Evolutionary conservation across 2,888 invertebrate species (phyloP), one percentile per base, ranked within the genome.

Genomic region (Invenusta paracnida): DNA sequence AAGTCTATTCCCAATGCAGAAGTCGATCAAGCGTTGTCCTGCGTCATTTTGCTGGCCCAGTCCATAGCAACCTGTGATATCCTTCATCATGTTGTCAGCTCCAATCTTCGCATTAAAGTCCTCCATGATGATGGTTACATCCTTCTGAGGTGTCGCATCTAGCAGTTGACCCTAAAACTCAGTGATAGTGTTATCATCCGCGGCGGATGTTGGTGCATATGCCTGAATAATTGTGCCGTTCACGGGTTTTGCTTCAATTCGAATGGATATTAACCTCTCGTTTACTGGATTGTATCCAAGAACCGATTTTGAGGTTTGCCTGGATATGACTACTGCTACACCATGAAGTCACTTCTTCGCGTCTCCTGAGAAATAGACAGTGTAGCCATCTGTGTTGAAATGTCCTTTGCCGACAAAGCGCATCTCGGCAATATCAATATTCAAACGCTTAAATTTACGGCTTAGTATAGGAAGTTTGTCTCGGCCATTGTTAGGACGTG

Each of bases 131-230:
- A 73, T 73, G 73, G 27, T 73, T 73, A 73, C 73, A 73, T 73
- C 73, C 73, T 73, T 73, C 73, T 73, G 11, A 23, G 73, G 73
- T 23, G 25, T 73, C 73, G 73, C 27, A 73, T 73, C 73, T 73
- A 73, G 27, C 73, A 23, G 73, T 73, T 73, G 73, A 23, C 73
- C 73, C 5, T n/a, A 73, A 23, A 13, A 73, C 5, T 73, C 73
- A 23, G 2, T 23, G 27, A 73, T 73, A 23, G 5, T 73, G 73
- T 73, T 73, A 5, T 73, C 25, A 73, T 73, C 27, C 5, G 73
- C 73, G 73, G 73, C 2, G 73, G 73, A 73, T 73, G 73, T 73
- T 73, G 73, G n/a, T n/a, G n/a, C n/a, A n/a, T n/a, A n/a, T n/a
- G n/a, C 23, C 73, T 73, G 17, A 73, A 73, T 73, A 23, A 73